Evolutionary conservation across 2,113 vertebrate genomes (phyloP).

Genomic region (Urocolius indicus): DNA sequence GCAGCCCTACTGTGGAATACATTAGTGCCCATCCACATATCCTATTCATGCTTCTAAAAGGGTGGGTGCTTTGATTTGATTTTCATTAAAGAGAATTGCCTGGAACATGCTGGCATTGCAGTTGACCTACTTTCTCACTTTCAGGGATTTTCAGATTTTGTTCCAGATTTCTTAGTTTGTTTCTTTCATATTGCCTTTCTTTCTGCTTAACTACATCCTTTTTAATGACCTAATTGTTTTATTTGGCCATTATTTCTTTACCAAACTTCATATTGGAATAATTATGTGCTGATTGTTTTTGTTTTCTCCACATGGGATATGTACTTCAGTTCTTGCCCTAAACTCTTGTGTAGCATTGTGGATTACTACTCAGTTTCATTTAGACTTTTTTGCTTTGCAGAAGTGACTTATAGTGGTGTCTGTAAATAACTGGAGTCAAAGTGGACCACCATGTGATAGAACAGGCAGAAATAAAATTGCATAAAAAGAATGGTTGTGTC

Average conservation of each 20-base stretch:
- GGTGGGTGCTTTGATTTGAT: conserved; percentile 77
- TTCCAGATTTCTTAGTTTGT: neutral
- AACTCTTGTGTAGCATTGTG: neutral
- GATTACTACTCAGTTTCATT: neutral
- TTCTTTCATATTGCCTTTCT: neutral
- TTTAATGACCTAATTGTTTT: neutral
- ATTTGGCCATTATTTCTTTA: neutral
- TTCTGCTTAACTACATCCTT: neutral
- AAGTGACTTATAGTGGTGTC: neutral
- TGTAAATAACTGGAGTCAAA: neutral
- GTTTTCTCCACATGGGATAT: neutral
- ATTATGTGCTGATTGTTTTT: neutral
- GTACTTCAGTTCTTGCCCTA: neutral
- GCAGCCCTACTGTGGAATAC: conserved; percentile 94
- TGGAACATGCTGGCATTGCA: neutral
- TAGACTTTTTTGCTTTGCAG: neutral
- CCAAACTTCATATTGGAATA: neutral
- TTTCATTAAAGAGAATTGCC: conserved; percentile 9
- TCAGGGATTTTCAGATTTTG: neutral
- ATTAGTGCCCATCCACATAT: conserved; percentile 94
- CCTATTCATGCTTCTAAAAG: conserved; percentile 93
- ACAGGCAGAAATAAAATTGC: neutral
- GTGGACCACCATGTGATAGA: neutral
- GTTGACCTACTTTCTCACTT: neutral
- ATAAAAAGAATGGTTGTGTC: neutral